Percentiles rank a stretch among this genome's conserved stretches.
phyloP scores from a whole-genome alignment of 2,888 invertebrate genomes.

The Apantesis nais region DNA sequence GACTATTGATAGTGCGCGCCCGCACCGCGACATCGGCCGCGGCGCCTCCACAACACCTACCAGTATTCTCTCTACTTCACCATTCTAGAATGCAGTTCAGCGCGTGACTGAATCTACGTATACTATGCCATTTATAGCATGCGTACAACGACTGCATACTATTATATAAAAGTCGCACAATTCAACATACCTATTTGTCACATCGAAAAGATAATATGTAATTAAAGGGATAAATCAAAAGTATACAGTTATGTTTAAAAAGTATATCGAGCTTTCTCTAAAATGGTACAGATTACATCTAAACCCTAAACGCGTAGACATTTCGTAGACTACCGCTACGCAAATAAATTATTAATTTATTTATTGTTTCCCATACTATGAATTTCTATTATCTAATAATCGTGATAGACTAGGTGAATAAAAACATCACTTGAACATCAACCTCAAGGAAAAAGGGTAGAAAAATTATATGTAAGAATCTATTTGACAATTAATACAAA shows the following conservation, averaged over 20 bases:
- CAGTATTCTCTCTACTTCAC: conserved; percentile 50
- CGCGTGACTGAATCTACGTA: conserved; percentile 45
- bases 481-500: background rate
- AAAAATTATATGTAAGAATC: background rate
- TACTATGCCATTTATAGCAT: conserved; percentile 38
- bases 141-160: conserved; percentile 27
- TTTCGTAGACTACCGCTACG: conserved; percentile 38
- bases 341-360: background rate
- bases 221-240: background rate
- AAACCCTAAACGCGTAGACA: conserved; percentile 26
- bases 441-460: background rate
- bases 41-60: conserved; percentile 42
- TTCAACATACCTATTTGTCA: conserved; percentile 37
- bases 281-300: background rate
- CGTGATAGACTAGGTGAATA: background rate
- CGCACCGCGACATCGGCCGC: conserved; percentile 31
- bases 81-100: conserved; percentile 54
- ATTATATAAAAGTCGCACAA: conserved; percentile 33
- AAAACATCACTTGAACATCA: background rate
- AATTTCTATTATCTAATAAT: background rate
- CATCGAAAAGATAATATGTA: conserved; percentile 15
- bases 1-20: conserved; percentile 73
- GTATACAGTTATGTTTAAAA: background rate
- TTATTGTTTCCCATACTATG: background rate
- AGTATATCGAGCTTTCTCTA: background rate